Evolutionary conservation across 2,888 invertebrate species (phyloP), one percentile per base, ranked within the genome.

Genomic region (Dolichomitus sp.): DNA sequence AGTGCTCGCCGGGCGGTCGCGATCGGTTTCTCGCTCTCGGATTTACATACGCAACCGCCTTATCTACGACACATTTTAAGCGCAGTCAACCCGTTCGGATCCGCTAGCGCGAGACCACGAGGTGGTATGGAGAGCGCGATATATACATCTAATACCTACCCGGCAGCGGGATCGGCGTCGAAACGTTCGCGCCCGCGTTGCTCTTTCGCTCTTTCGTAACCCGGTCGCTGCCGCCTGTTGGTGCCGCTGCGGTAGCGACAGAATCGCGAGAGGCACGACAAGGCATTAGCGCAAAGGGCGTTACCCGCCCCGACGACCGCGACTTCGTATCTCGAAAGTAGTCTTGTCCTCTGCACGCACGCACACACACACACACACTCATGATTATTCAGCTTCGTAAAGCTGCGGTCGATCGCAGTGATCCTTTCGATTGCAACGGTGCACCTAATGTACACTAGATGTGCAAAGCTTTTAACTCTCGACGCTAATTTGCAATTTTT

Each of bases 21-120:
- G 33, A 59, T n/a, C 33, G 48, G 48, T 59, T 30, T 59, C 33
- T n/a, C 57, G 59, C 45, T 65, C 30, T 27, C 40, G 45, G 23
- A 77, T 77, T 77, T 77, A 69, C 76, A 77, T 77, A 77, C 79
- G 59, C 75, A 79, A 75, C 50, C 65, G 70, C 37, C 66, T 79
- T 72, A 83, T 82, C 79, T 74, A 61, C 68, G 79, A 72, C 82
- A 83, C 79, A 83, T 79, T 83, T 80, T 61, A 27, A 79, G 79
- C 66, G 50, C 82, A 83, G 70, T 79, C 82, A 79, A 83, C 75
- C 72, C 82, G 82, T 48, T 59, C 66, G 63, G 70, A 57, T 59
- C 54, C 30, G 65, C 42, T 50, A 48, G 33, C 42, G 66, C 68
- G 65, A 61, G 73, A 61, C 73, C 61, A 50, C 73, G 37, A 48